Evolutionary conservation across 2,888 invertebrate species (phyloP), one percentile per base, ranked within the genome.

Genomic region (Amorpha juglandis): DNA sequence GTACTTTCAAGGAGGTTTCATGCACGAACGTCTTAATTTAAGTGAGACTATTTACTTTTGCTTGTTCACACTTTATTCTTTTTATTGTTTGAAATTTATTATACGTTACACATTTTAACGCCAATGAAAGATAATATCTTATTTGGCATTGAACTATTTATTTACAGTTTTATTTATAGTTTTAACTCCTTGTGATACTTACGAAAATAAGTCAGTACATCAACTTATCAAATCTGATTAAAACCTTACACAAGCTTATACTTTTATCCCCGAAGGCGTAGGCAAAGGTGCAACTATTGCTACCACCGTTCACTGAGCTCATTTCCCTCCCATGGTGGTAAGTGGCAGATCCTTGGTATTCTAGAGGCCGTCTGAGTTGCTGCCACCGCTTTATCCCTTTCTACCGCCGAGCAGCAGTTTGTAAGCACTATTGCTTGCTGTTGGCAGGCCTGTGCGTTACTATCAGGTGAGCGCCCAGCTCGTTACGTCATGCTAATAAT

Each of bases 21-120:
- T 27, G 53, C 53, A 21, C 33, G 33, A 53, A 53, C 33, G 53
- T 7, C 33, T 8, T 14, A 53, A n/a, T 35, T 53, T 53, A 33
- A 53, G 19, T 51, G 11, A 51, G 21, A 53, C 33, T 27, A 53
- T 53, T 53, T 21, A 27, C 33, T 53, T 53, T 14, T 53, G 53
- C 53, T 33, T 33, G n/a, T 53, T 53, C n/a, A 33, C 52, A 33
- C 52, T 27, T 3, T 27, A 27, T 27, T 27, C 27, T 27, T 27
- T n/a, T 14, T 14, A 14, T 27, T 12, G 52, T 33, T 33, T 27
- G 12, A 6, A 6, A 33, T 51, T 51, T 27, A 9, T 2, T 19
- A 51, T 21, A 21, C n/a, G 7, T 21, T 2, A 9, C 7, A 7
- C 42, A 9, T 42, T 3, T 27, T 27, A 27, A 27, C 27, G 27